Conservation (phyloP, 2,113 vertebrate species). For the Caranx ignobilis region DNA sequence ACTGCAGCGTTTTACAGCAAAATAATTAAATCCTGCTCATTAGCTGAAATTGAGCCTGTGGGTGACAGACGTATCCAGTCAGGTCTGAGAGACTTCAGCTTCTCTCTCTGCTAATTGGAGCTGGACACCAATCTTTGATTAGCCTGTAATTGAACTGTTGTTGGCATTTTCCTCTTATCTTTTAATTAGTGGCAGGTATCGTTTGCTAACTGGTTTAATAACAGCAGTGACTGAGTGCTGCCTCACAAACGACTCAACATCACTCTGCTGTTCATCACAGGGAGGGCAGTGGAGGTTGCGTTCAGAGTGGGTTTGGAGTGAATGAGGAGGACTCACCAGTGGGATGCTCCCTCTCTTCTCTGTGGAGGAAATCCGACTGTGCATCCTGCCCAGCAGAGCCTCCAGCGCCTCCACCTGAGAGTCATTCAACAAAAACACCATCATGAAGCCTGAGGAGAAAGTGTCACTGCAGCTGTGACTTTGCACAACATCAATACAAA, state of each 20-base stretch:
- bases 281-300: background rate
- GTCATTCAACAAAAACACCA: background rate
- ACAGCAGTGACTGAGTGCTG: background rate
- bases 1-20: background rate
- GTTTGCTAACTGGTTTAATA: slow-evolving; percentile 36
- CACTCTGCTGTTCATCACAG: background rate
- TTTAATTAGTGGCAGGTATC: slow-evolving; percentile 65
- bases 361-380: slow-evolving; percentile 54
- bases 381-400: slow-evolving; percentile 76
- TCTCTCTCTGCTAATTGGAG: slow-evolving; percentile 39
- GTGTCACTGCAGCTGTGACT: no score
- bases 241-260: background rate
- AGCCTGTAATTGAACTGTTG: slow-evolving; percentile 42
- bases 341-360: slow-evolving; percentile 84
- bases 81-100: slow-evolving; percentile 13
- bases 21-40: slow-evolving; percentile 40
- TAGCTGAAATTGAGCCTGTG: slow-evolving; percentile 4
- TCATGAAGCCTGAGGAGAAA: background rate
- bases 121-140: slow-evolving; percentile 15
- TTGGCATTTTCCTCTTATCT: slow-evolving; percentile 59
- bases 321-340: slow-evolving; percentile 58
- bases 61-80: background rate
- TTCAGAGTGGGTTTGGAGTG: background rate
- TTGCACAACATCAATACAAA: no score
- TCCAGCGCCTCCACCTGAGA: slow-evolving; percentile 82